phyloP scores from a whole-genome alignment of 2,113 vertebrate genomes.

The Notiomystis cincta region DNA sequence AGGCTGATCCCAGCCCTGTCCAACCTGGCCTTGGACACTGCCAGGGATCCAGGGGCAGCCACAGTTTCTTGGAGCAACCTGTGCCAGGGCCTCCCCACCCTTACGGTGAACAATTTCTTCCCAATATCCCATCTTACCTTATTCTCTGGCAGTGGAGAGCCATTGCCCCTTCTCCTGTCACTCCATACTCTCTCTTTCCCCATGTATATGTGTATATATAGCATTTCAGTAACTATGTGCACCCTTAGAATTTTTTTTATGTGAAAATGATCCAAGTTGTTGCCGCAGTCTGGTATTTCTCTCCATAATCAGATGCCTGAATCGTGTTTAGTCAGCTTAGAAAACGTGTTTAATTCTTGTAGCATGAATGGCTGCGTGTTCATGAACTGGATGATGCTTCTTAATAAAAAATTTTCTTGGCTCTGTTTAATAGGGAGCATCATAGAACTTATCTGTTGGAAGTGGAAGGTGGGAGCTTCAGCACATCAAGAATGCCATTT shows the following conservation, averaged over 20 bases:
- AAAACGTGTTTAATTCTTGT: neutral
- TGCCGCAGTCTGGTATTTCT: neutral
- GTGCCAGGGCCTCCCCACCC: neutral
- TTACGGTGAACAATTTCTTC: accelerated
- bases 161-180: neutral
- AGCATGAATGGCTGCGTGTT: accelerated
- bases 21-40: accelerated
- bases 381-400: neutral
- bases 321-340: neutral
- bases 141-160: neutral
- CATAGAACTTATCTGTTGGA: neutral
- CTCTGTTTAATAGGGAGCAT: neutral
- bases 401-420: neutral
- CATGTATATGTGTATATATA: neutral
- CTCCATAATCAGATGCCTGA: neutral
- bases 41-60: neutral
- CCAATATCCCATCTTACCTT: accelerated
- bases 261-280: neutral
- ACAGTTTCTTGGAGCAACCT: neutral
- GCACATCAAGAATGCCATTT: neutral
- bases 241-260: neutral
- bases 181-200: neutral
- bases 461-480: neutral
- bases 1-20: accelerated
- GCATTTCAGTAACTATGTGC: neutral